Evolutionary conservation across 2,797 vertebrate species (phyloP), one percentile per base, ranked within the genome.

Genomic region (Alexandromys oeconomus): DNA sequence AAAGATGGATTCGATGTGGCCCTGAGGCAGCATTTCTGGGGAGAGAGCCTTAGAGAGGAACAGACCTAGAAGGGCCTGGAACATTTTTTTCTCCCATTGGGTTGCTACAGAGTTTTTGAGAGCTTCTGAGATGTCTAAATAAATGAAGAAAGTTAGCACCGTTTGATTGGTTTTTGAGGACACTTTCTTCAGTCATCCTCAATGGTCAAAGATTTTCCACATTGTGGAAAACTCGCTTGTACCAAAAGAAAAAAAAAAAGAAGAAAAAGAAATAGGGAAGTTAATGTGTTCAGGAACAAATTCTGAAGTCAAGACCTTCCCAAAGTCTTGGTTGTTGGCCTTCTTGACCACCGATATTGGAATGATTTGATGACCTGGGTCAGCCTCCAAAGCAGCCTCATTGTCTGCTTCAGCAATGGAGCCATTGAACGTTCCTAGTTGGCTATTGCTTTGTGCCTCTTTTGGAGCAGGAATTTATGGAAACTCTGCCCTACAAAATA

Each of bases 51-150:
- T 82, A 27, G 37, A 76, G 86, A 65, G 51, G 85, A 91, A 34
- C 79, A 46, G 61, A 65, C 82, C 40, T 89, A 78, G 86, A 95
- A 54, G 1, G 67, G 48, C 73, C 61, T 48, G 69, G 71, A 82
- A 63, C 4, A 37, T n/a, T 25, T 0, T 0, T 82, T 57, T 19
- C 48, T 11, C 48, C 88, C 17, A 2, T 19, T 40, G 65, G 78
- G 57, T 67, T 89, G 73, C 81, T 94, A 89, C 63, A 73, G 57
- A 96, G 89, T 81, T 87, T 92, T 87, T 89, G 37, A 87, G 37
- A 85, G 43, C 79, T 93, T 89, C 46, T 65, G 90, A 93, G 93
- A 73, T 89, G 81, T 96, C 91, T 93, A 91, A 96, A 59, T 69
- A 91, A 61, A 76, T 94, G 54, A 73, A 93, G 82, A 78, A 95